Base-by-base conservation (phyloP, 2,888 invertebrate genomes). In the Heliconius ethilla region DNA sequence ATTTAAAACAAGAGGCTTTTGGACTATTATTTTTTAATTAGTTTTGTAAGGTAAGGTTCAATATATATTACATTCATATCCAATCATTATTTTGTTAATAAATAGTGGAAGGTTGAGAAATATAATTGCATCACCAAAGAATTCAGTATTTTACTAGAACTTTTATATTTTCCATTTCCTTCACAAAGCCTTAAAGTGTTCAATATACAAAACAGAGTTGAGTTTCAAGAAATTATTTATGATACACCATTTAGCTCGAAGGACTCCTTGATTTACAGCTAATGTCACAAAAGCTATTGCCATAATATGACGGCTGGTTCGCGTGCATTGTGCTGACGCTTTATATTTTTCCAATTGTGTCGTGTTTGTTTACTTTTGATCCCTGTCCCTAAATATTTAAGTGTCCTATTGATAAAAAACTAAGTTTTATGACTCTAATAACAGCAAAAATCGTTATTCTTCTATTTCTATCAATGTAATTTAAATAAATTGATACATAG, bases 301-400 rank as follows among this genome's bases (percentile, higher is more conserved):
- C 90, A 93, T 93, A 94, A 93, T 94, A 94, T 94, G 93, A 93
- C 92, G 91, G 91, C 89, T 90, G 91, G 91, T 89, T 89, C 89
- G 91, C 89, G 87, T 88, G 90, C 91, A 91, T 94, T 93, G 93
- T 93, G 90, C 90, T 89, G 87, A 88, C 88, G 89, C 91, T 92
- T 93, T 93, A 86, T 92, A 93, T 93, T 89, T 89, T 87, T 86
- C 85, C 88, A 88, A 90, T 91, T 93, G 92, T 85, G 84, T 87
- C 82, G 89, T 92, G 91, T 94, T 94, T 94, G 93, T 94, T 94
- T 94, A 93, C 93, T 94, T 93, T 91, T 85, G 87, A 87, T 90
- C 91, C 92, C 91, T 92, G 92, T 88, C 87, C 88, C 90, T 92
- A 93, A 93, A 94, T 90, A 91, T 85, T 84, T 87, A 87, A 90